Conservation (phyloP, 1,140 invertebrate genomes). For the Bombus sibiricus region DNA sequence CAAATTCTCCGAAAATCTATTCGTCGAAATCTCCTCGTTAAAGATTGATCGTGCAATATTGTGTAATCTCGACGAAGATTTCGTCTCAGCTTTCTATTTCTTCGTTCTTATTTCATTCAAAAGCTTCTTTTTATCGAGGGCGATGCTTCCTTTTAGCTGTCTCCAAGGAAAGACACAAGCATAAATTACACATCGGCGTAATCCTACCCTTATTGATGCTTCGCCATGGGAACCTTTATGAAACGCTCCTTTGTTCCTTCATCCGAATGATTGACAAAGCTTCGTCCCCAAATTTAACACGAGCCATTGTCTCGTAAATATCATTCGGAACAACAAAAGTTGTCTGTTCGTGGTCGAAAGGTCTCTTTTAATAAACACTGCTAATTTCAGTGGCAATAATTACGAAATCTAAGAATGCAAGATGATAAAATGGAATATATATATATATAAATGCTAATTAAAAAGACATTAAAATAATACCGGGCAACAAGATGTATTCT, state of each 20-base stretch:
- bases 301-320: neutral
- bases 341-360: neutral
- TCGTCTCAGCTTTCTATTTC: neutral
- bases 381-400: neutral
- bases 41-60: conserved; percentile 13
- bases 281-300: neutral
- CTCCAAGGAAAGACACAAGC: neutral
- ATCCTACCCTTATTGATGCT: neutral
- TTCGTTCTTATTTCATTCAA: neutral
- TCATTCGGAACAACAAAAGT: neutral
- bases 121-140: neutral
- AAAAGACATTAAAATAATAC: neutral
- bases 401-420: neutral
- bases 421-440: neutral
- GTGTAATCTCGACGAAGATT: neutral
- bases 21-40: neutral
- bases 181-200: conserved; percentile 16
- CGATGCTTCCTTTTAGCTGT: neutral
- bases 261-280: neutral
- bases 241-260: neutral
- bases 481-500: neutral
- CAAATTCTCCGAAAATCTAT: neutral
- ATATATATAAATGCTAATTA: neutral
- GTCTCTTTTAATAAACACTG: neutral
- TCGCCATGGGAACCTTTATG: neutral